Evolutionary conservation across 2,888 invertebrate genomes (phyloP), one percentile per base, ranked within the genome.

Genomic region (Drosophila mercatorum): DNA sequence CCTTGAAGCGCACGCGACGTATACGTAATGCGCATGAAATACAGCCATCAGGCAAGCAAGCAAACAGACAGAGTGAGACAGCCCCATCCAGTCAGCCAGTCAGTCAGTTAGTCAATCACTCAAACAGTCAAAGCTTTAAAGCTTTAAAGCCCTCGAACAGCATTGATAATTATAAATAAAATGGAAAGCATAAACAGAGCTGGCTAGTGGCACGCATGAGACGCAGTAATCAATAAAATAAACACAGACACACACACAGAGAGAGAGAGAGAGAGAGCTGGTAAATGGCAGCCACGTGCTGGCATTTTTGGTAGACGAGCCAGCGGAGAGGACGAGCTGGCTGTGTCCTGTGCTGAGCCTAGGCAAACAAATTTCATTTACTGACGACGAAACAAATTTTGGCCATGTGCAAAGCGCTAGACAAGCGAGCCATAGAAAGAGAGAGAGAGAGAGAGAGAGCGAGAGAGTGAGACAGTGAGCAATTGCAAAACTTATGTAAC

Each of bases 361-460:
- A 67, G 78, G 71, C 84, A 89, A 89, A 89, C 85, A 86, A 89
- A 89, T 82, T 86, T 78, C 82, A 86, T 89, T 86, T 89, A 78
- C 88, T 71, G 80, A 70, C 80, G 68, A 82, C 68, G 80, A 89
- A 89, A 88, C 78, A 84, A 80, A 82, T 88, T 85, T 78, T 5
- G 17, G 88, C 88, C 85, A 85, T 89, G 85, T 85, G 89, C 78
- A 89, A 84, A 68, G 67, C 56, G 22, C 41, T 43, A 53, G 17
- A 55, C 40, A 58, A 5, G 34, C 28, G 2, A 26, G 34, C 28
- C 22, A 26, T 17, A 49, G 10, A 46, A 12, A 44, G 26, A 34
- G n/a, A n/a, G 49, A 53, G 34, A 49, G 14, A 14, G 46, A 59
- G 34, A 47, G 44, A 28, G 22, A 14, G 17, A 10, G 17, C 17